Base-by-base conservation (phyloP, 2,888 invertebrate genomes). In the Laspeyria flexula region DNA sequence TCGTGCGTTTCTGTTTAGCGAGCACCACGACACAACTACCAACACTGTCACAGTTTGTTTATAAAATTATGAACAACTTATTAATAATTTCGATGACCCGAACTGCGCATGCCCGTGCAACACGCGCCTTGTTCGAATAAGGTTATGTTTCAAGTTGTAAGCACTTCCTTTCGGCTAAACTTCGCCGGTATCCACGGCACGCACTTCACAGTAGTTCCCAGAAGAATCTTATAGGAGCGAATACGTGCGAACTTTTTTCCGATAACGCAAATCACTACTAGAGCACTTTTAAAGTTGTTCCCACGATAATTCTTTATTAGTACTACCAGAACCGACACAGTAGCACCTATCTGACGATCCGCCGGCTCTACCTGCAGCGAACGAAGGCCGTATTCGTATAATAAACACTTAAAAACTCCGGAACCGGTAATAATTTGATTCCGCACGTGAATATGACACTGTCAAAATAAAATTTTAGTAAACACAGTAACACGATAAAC, bases 401-500 rank as follows among this genome's bases (percentile, higher is more conserved):
- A 85, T 83, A 88, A 87, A 89, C 88, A 90, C 88, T 90, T 86
- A 76, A 86, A 89, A 91, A 90, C 88, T 88, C 85, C 83, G 87
- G 83, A 87, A 88, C 91, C 90, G 91, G 90, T 84, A 86, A 86
- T 80, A 87, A 88, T 88, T 83, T 81, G 81, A 86, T 79, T 82
- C 81, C 81, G 75, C 89, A 88, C 90, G 89, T 90, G 89, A 89
- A 87, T 80, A 81, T 88, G 85, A 88, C 88, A 88, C 88, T 86
- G 92, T 89, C 92, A 90, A 90, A 88, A 86, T 78, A 86, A 86
- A 81, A 83, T 71, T 72, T 77, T 71, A 67, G 78, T 74, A 64
- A 77, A 79, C 77, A 81, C 79, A 73, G 67, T 57, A 74, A 81
- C 82, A 83, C 80, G 71, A 61, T 62, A 50, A 79, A 83, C 77